Evolutionary conservation across 1,140 invertebrate genomes (phyloP).

Genomic region (Meloidogyne floridensis): DNA sequence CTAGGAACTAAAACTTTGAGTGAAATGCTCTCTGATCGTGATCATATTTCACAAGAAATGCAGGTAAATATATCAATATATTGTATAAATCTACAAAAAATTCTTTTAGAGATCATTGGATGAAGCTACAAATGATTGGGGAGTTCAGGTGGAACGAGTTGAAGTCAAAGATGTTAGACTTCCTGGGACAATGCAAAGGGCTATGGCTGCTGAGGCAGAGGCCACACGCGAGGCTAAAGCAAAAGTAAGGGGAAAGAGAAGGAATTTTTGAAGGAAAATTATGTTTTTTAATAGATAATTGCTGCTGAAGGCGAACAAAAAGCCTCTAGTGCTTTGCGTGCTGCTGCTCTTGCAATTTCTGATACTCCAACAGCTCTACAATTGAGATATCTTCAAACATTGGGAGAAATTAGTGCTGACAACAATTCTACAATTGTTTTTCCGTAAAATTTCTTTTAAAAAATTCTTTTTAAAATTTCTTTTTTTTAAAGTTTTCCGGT

Average conservation of each 20-base stretch:
- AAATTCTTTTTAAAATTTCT: neutral
- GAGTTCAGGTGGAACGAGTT: slow-evolving; percentile 83
- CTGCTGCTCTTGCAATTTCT: slow-evolving; percentile 65
- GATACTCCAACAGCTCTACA: slow-evolving; percentile 84
- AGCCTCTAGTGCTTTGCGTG: slow-evolving; percentile 66
- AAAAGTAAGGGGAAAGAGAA: slow-evolving; percentile 44
- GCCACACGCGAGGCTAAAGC: slow-evolving; percentile 57
- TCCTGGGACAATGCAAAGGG: slow-evolving; percentile 67
- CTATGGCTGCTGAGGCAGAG: slow-evolving; percentile 68
- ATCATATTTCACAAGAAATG: slow-evolving; percentile 85
- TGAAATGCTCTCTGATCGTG: slow-evolving; percentile 85
- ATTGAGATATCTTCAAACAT: slow-evolving; percentile 71
- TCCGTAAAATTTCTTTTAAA: slow-evolving; percentile 43
- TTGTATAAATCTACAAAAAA: too few species aligned
- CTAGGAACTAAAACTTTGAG: slow-evolving; percentile 82
- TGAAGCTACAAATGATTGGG: slow-evolving; percentile 71
- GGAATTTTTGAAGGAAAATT: neutral
- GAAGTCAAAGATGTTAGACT: slow-evolving; percentile 77
- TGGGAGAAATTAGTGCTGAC: slow-evolving; percentile 68
- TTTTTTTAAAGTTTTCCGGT: neutral
- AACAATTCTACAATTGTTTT: slow-evolving; percentile 68
- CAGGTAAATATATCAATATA: slow-evolving; percentile 7
- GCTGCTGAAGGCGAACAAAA: slow-evolving; percentile 67
- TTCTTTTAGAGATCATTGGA: slow-evolving; percentile 70
- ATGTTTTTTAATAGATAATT: slow-evolving; percentile 46